Evolutionary conservation across 2,113 vertebrate species (phyloP), one percentile per base, ranked within the genome.

Genomic region (Limnothrissa miodon): DNA sequence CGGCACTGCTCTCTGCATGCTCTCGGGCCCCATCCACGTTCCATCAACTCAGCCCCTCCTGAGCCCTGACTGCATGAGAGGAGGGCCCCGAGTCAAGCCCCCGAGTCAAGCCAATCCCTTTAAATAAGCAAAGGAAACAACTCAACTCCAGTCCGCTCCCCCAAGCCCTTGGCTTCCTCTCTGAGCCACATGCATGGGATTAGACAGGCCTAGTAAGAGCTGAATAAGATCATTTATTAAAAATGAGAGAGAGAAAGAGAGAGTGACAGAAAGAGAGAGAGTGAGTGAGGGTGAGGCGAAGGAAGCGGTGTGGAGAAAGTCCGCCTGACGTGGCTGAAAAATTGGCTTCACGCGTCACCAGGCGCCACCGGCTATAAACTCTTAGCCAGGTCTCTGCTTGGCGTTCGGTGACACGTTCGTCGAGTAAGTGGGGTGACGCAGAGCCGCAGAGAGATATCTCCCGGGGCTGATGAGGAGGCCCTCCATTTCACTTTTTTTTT

Each of bases 81-180:
- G 62, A 70, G 62, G 11, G n/a, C 25, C 62, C 25, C 9, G 6
- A 33, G 62, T 70, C 10, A 25, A 33, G n/a, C 11, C n/a, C n/a
- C n/a, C n/a, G n/a, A n/a, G n/a, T n/a, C n/a, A n/a, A n/a, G n/a
- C n/a, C n/a, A 33, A 70, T 70, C 62, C 62, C 62, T 70, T 70
- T 70, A 70, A 70, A 70, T 33, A 70, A 70, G 62, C 25, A 70
- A 70, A 70, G 25, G 62, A 70, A 70, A 29, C 62, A 25, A 70
- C 62, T 70, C n/a, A 15, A 70, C 25, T 70, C 62, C 9, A 70
- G 25, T 70, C 62, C 62, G 1, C 59, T 66, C 13, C 59, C 62
- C 62, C 13, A 29, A 70, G 62, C 29, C 62, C 62, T 70, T 33
- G 25, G 10, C n/a, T 33, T 25, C n/a, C 62, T 70, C 29, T 29